These are phyloP conservation scores for Lasioglossum oenotherae DNA, from an alignment of 2,888 invertebrate species.

Conservation along the genomic window DNA sequence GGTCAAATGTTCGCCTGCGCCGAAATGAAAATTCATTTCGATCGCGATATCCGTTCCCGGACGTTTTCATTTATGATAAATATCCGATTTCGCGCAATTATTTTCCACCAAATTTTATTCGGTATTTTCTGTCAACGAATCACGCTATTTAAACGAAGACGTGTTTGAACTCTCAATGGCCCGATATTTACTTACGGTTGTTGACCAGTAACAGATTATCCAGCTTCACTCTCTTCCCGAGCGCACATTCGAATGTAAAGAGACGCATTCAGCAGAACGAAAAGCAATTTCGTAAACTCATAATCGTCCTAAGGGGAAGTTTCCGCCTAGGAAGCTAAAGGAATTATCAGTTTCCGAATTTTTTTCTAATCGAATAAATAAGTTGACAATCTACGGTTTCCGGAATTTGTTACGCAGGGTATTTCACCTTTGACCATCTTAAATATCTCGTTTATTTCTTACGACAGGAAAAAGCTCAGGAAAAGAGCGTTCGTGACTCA, in stretches of 20 bases:
- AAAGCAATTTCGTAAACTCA: not conserved
- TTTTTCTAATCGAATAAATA: too few relatives aligned
- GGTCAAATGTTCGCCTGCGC: not conserved
- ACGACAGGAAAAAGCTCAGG: too few relatives aligned
- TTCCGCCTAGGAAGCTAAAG: too few relatives aligned
- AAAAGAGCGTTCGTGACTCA: too few relatives aligned
- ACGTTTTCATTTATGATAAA: constrained; percentile 17
- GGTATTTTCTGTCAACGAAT: not conserved
- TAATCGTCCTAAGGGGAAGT: not conserved
- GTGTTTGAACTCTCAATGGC: not conserved
- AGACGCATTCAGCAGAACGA: not conserved
- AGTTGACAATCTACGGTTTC: too few relatives aligned
- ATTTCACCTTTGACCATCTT: too few relatives aligned
- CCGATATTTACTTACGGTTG: not conserved
- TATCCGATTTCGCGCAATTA: constrained; percentile 32
- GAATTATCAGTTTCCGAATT: too few relatives aligned
- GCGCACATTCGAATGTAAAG: too few relatives aligned
- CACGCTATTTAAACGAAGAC: not conserved
- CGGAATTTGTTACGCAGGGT: too few relatives aligned
- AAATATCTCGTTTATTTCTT: too few relatives aligned
- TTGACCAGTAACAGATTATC: not conserved
- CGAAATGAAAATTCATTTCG: constrained; percentile 40
- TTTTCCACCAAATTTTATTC: not conserved
- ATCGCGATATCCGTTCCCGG: constrained; percentile 8
- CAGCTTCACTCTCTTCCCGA: too few relatives aligned